Conservation (phyloP, 1,140 invertebrate genomes). For the Scylla paramamosain region DNA sequence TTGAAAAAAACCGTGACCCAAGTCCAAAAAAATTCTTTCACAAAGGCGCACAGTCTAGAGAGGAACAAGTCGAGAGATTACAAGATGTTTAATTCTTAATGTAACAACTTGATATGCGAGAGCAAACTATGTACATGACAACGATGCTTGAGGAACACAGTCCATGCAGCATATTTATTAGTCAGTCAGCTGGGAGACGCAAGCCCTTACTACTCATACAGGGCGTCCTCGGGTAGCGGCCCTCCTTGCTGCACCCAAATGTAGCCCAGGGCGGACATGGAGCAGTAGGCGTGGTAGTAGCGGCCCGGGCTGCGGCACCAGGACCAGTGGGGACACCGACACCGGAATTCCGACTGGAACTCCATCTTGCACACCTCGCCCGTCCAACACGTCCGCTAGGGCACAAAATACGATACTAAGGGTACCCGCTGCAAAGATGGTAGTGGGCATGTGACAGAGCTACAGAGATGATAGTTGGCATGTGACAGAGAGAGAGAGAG, state of each 20-base stretch:
- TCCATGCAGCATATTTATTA: neutral
- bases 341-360: slow-evolving; percentile 91
- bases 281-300: slow-evolving; percentile 94
- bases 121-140: neutral
- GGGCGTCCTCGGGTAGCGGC: slow-evolving; percentile 69
- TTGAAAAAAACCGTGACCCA: too few species aligned
- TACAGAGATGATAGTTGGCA: too few species aligned
- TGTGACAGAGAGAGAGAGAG: too few species aligned
- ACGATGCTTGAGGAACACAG: neutral
- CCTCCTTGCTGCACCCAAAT: slow-evolving; percentile 79
- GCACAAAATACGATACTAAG: neutral
- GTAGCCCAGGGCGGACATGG: slow-evolving; percentile 93
- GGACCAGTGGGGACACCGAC: slow-evolving; percentile 92
- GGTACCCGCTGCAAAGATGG: too few species aligned
- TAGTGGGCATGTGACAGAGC: too few species aligned
- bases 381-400: slow-evolving; percentile 93
- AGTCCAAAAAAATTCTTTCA: too few species aligned
- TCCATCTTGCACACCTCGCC: slow-evolving; percentile 96
- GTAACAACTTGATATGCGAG: neutral
- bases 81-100: too few species aligned
- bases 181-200: neutral
- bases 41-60: neutral
- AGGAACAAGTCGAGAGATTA: neutral
- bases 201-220: neutral
- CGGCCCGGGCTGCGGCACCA: slow-evolving; percentile 92